Evolutionary conservation across 2,888 invertebrate genomes (phyloP), one percentile per base, ranked within the genome.

Genomic region (Brenthis daphne): DNA sequence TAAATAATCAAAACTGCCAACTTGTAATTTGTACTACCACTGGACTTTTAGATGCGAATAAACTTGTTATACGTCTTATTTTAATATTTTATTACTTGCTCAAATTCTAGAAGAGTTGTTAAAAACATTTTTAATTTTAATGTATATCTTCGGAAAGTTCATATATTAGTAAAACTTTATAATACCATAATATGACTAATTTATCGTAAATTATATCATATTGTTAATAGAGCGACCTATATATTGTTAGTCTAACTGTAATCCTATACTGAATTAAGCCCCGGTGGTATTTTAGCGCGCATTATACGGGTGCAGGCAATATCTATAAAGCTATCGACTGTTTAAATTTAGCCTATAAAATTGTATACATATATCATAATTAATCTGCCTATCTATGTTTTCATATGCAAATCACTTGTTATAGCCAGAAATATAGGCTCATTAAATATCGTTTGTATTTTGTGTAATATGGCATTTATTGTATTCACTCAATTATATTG

Each of bases 241-340:
- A 33, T 29, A 48, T 48, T 55, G 16, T 55, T 24, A 37, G 53
- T 29, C 11, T 6, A 16, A 51, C 29, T n/a, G 33, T 51, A 58
- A 65, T 55, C 67, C 54, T 37, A 61, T 56, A 56, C 56, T 55
- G 55, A 67, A 56, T 61, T 16, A 55, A 56, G 55, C 33, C 12
- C 43, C 55, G 29, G 12, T 60, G 11, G 33, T 56, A 61, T 55
- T 61, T 61, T 67, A 50, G 67, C 3, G 14, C 37, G 20, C 6
- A 50, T 67, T 55, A 53, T 51, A 57, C 20, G 57, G 12, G 14
- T 48, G 37, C 37, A 43, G 37, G n/a, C 51, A 61, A 24, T 54
- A 43, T 13, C 1, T 53, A 43, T 63, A 20, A n/a, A 67, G 33
- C 20, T 47, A 37, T 61, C n/a, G 63, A 43, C 43, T 14, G 3